Base-by-base conservation (phyloP, 2,888 invertebrate species). In the Nebria brevicollis region DNA sequence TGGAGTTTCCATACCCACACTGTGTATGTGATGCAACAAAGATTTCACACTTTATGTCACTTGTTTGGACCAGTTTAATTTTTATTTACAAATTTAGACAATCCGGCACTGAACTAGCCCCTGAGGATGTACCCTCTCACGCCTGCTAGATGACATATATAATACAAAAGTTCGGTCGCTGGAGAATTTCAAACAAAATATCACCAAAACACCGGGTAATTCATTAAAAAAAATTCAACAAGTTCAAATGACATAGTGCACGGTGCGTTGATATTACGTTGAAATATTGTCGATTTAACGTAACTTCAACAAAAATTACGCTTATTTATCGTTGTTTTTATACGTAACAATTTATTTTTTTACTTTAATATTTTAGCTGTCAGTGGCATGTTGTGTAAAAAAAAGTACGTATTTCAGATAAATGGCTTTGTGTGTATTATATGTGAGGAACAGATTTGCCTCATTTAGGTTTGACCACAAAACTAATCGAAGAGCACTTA, bases 251-350 rank as follows among this genome's bases (percentile, higher is more conserved):
- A 54, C 13, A 54, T 54, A 54, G 54, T 6, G 13, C 54, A 54
- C 54, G 8, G 54, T 54, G 11, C 13, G 54, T 54, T 54, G 54
- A 54, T 11, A 54, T 54, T 54, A 54, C 54, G 54, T 54, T 54
- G 54, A 54, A 54, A 54, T 54, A 54, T 54, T 11, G 54, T 54
- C 54, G 54, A 54, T 54, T 54, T 54, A 54, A 54, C 54, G 54
- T 54, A 7, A 54, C 54, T 54, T 54, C 54, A 54, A 54, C 54
- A 54, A 54, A 54, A 54, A 54, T 54, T 54, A 54, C 54, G 54
- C 54, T 54, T 54, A 54, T 54, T 54, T 54, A 54, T 54, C 54
- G 54, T 54, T 54, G 54, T 54, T 54, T 54, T 54, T 54, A 54
- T 54, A 8, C 11, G 8, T 8, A 54, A 54, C 54, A 54, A 54